Percentiles rank a stretch among this genome's conserved stretches.
Conservation (phyloP, 2,113 vertebrate species). For the Pseudopodoces humilis region DNA sequence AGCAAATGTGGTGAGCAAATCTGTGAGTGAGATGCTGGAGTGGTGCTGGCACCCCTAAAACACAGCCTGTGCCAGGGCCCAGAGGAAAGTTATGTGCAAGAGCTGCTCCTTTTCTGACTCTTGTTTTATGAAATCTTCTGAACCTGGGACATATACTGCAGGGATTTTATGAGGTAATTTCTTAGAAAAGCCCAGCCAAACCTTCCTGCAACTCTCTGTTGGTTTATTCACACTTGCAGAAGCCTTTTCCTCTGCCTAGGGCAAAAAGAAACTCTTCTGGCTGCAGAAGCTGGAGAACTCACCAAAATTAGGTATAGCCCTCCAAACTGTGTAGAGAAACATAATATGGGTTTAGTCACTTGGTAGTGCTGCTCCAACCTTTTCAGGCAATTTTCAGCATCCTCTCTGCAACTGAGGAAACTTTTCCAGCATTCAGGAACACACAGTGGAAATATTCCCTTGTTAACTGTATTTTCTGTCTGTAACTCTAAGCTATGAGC, state of each 20-base stretch:
- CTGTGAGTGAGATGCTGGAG: rapidly evolving
- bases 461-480: neutral
- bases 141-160: neutral
- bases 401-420: neutral
- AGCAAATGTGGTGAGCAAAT: neutral
- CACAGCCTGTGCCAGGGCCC: neutral
- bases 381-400: neutral
- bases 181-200: neutral
- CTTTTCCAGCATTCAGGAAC: neutral
- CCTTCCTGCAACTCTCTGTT: neutral
- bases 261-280: neutral
- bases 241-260: neutral
- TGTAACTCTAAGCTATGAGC: neutral
- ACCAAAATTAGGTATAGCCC: neutral
- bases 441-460: neutral
- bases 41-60: neutral
- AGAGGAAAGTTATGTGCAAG: neutral
- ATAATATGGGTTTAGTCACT: neutral
- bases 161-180: neutral
- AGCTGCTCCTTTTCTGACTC: neutral
- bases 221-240: neutral
- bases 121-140: neutral
- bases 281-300: neutral
- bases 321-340: neutral
- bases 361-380: neutral